Conservation (phyloP, 2,797 vertebrate genomes). For the Linurgus olivaceus region DNA sequence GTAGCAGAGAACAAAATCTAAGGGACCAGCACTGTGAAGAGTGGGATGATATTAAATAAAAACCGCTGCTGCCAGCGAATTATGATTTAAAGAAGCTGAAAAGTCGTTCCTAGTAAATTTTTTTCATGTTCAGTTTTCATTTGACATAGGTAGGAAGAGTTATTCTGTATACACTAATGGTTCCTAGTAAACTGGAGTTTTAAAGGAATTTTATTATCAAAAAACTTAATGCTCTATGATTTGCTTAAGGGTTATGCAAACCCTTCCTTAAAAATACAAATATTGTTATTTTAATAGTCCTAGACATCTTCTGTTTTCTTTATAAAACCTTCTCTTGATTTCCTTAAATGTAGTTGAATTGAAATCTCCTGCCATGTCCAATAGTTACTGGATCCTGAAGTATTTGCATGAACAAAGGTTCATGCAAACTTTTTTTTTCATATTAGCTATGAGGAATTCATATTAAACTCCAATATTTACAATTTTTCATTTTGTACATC, state of each 20-base stretch:
- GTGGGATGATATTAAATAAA: background rate
- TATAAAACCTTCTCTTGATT: background rate
- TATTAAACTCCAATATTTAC: background rate
- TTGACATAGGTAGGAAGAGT: background rate
- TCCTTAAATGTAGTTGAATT: background rate
- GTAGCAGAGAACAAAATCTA: slow-evolving; percentile 53
- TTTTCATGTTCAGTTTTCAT: background rate
- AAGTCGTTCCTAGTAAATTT: background rate
- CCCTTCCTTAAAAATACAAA: background rate
- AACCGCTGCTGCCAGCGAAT: background rate
- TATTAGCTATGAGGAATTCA: background rate
- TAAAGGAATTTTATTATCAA: background rate
- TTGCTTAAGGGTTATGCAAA: background rate
- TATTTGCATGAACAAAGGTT: background rate
- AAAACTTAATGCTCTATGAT: background rate
- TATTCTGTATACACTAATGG: background rate
- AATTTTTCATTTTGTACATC: background rate
- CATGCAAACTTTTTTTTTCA: background rate
- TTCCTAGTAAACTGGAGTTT: background rate
- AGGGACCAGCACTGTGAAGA: background rate
- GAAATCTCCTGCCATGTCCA: background rate
- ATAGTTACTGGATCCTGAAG: background rate
- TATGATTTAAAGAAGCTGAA: background rate
- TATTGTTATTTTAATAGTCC: background rate
- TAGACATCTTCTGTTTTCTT: background rate